Conservation (phyloP, 2,113 vertebrate genomes). For the Clinocottus analis region DNA sequence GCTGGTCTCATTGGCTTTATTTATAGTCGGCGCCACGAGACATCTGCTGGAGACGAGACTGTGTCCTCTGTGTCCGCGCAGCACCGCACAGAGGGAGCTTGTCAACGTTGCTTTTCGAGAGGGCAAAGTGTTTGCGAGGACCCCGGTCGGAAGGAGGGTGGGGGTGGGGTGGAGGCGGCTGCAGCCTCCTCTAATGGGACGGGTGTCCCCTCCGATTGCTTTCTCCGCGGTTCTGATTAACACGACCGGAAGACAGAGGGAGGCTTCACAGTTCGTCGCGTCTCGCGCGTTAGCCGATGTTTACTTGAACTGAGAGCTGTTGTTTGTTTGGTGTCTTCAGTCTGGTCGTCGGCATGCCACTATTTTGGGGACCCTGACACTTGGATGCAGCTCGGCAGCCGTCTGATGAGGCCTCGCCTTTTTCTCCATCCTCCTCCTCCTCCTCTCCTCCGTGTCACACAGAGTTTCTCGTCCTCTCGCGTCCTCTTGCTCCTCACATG, state of each 20-base stretch:
- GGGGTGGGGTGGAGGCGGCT: constrained; percentile 15
- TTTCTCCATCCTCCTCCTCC: background rate
- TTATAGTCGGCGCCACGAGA: constrained; percentile 83
- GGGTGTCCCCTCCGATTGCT: constrained; percentile 76
- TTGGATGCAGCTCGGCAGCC: constrained; percentile 57
- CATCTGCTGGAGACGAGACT: constrained; percentile 83
- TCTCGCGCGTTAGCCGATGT: constrained; percentile 66
- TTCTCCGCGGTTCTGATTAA: constrained; percentile 72
- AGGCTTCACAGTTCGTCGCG: constrained; percentile 65
- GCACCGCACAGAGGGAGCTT: constrained; percentile 78
- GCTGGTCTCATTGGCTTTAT: constrained; percentile 80
- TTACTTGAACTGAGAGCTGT: constrained; percentile 80
- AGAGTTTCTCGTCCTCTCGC: constrained; percentile 53
- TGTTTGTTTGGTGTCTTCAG: constrained; percentile 83
- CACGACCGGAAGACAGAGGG: constrained; percentile 74
- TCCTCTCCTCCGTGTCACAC: constrained; percentile 45
- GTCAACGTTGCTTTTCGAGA: constrained; percentile 66
- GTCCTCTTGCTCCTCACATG: constrained; percentile 44
- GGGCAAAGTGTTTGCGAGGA: constrained; percentile 71
- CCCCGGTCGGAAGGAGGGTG: constrained; percentile 27
- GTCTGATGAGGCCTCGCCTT: constrained; percentile 65
- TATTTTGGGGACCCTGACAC: constrained; percentile 78
- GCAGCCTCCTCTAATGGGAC: constrained; percentile 71
- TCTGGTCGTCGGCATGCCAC: constrained; percentile 65
- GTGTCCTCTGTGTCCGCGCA: constrained; percentile 76